Base-by-base conservation (phyloP, 2,888 invertebrate genomes). In the Cybosia mesomella region DNA sequence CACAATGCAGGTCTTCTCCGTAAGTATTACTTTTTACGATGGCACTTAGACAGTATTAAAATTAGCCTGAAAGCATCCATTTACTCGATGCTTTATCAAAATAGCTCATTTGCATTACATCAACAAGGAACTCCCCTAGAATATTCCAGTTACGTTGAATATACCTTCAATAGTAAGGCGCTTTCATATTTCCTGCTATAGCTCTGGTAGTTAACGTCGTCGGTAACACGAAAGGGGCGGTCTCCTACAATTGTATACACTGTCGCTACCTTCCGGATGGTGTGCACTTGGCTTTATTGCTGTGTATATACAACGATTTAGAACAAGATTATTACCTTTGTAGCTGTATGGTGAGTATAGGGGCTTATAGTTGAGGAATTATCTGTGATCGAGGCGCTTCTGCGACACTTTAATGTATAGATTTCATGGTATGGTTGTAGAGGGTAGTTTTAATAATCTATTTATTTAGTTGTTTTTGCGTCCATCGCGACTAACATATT, bases 181-280 rank as follows among this genome's bases (percentile, higher is more conserved):
- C 71, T 68, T 77, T 76, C 74, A 81, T 80, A 82, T 77, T 77
- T 71, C 78, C 77, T 72, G 64, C 66, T 75, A 75, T 60, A 61
- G 67, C 55, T 22, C 28, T 60, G 61, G 78, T 82, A 78, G 83
- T 81, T 84, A 85, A 79, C 77, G 79, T 79, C 73, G 80, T 67
- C 77, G 73, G 80, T 82, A 82, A 90, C 90, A 90, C 71, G 90
- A 82, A 89, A 89, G 85, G 87, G 90, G 90, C 88, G 90, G 85
- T 80, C 76, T 81, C 79, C 79, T 79, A 81, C 76, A 75, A 64
- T 71, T 83, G 79, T 81, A 80, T 77, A 83, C 83, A 81, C 79
- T 74, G 80, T 83, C 80, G 75, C 77, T 76, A 80, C 76, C 81
- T 77, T 77, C 73, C 67, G 71, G 68, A 67, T 68, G 71, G 72